Base-by-base conservation (phyloP, 2,113 vertebrate genomes). In the Ascaphus truei region DNA sequence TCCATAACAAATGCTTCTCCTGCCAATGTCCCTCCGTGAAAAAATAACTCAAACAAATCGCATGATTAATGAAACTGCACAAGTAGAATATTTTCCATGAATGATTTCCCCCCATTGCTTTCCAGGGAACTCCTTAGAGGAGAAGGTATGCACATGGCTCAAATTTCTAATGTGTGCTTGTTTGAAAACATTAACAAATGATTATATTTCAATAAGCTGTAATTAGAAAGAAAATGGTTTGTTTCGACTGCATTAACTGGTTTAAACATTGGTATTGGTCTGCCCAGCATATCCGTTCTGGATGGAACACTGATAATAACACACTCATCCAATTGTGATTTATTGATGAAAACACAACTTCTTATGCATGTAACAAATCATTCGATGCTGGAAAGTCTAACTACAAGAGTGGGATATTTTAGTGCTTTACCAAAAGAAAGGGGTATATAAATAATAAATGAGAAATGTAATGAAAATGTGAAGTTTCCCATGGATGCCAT, bases 51-150 rank as follows among this genome's bases (percentile, higher is more conserved):
- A 18, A 60, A n/a, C 4, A 15, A 39, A 15, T 9, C 15, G 9
- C 43, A n/a, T 48, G 27, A 62, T 48, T 48, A 63, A 50, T 63
- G 43, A 23, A 45, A 33, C 20, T 33, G 13, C 34, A 50, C 43
- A 25, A 62, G 60, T 20, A 6, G 58, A 63, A 34, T 26, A 63
- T 47, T 50, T 63, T 63, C 60, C 30, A 11, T 18, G 30, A 47
- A 50, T 15, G 7, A 30, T 16, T 30, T 34, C n/a, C 31, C 26
- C 37, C n/a, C 8, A 25, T 16, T n/a, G n/a, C 15, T 22, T 2
- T 48, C 60, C 20, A 63, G 22, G 29, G 30, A 34, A 6, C 45
- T 22, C 7, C 30, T 48, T 20, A 50, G 30, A 34, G 5, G 12
- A 50, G 30, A 63, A 63, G 50, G 18, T 50, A 63, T 50, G 45